A percentile compares a stretch with the other conserved stretches of the same genome.
These are phyloP conservation scores for Entosphenus tridentatus DNA, from an alignment of 2,113 vertebrate species.

Conservation along the genomic window DNA sequence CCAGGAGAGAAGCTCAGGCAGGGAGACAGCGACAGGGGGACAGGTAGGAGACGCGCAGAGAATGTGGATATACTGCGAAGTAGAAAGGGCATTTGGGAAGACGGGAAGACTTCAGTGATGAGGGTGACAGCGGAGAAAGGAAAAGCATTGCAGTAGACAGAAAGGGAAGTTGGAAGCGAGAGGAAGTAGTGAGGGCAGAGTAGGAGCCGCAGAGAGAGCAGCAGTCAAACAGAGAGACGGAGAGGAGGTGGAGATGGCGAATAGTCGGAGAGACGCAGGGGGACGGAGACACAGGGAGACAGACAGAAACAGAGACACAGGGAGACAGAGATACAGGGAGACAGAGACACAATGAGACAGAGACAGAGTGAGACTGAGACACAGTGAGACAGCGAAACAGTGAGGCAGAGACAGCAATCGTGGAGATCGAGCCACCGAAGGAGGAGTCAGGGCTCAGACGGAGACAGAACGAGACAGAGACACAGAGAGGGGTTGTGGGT, in stretches of 20 bases:
- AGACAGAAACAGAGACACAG: background rate
- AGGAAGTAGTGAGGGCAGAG: background rate
- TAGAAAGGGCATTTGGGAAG: background rate
- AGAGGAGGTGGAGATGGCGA: background rate
- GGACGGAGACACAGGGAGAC: background rate
- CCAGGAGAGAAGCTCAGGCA: background rate
- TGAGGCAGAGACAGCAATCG: no score
- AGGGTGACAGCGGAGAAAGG: background rate
- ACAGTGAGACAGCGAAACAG: no score
- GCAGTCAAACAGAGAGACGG: background rate
- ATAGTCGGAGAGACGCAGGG: background rate
- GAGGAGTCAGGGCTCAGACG: no score
- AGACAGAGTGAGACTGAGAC: background rate
- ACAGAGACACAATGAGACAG: background rate
- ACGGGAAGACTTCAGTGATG: background rate
- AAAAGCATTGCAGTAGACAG: background rate
- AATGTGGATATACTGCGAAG: background rate
- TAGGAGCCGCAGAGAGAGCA: background rate
- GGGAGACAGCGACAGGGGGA: background rate
- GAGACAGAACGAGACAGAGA: no score
- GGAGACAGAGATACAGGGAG: background rate
- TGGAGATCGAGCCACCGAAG: no score
- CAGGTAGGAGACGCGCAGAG: background rate
- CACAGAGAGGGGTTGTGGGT: no score
- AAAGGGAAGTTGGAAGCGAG: background rate